Evolutionary conservation across 1,140 invertebrate species (phyloP).

Genomic region (Ditylenchus dipsaci): DNA sequence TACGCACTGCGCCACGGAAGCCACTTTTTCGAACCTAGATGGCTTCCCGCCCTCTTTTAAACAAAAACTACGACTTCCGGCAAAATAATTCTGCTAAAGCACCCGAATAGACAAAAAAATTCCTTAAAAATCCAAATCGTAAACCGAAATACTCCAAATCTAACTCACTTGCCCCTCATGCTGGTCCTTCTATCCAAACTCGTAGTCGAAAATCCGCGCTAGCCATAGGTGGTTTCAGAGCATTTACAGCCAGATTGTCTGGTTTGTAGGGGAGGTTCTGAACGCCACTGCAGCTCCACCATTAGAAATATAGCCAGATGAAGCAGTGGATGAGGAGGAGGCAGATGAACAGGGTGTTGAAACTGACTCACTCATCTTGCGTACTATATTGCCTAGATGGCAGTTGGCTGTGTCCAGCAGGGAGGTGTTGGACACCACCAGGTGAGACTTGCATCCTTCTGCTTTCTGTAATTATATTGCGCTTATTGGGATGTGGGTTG

Average conservation of each 20-base stretch:
- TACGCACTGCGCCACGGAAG: too few species aligned
- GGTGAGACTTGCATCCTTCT: too few species aligned
- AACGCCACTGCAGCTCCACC: too few species aligned
- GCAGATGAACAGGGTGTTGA: background rate
- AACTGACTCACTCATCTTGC: background rate
- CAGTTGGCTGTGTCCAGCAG: background rate
- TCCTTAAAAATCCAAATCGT: too few species aligned
- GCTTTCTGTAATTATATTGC: too few species aligned
- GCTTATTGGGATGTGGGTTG: background rate
- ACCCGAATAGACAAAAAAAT: too few species aligned
- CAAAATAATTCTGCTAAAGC: too few species aligned
- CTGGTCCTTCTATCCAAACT: conserved; percentile 10
- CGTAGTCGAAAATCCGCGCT: conserved; percentile 10
- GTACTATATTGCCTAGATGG: background rate
- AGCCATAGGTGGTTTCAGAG: background rate
- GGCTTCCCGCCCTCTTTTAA: too few species aligned
- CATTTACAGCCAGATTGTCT: background rate
- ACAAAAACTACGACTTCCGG: too few species aligned
- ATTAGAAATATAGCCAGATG: conserved; percentile 3
- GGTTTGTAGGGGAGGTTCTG: background rate
- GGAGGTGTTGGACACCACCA: background rate
- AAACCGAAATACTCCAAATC: too few species aligned
- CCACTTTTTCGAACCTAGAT: too few species aligned
- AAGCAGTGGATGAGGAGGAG: conserved; percentile 1
- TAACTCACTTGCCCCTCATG: too few species aligned